A percentile compares a stretch with the other conserved stretches of the same genome.
Conservation (phyloP, 2,888 invertebrate genomes). For the Eristalinus sepulchralis region DNA sequence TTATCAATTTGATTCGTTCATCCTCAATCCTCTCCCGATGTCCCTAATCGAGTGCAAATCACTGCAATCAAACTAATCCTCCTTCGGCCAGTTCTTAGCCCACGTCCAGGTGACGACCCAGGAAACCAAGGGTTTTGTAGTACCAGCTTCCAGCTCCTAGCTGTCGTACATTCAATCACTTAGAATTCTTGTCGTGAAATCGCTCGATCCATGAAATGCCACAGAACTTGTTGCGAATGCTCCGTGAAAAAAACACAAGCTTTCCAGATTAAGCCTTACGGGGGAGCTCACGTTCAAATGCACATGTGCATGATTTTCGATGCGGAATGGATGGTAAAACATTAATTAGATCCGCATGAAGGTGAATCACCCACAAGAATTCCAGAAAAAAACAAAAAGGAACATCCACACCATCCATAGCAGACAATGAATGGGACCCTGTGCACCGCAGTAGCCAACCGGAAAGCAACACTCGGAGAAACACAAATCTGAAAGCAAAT, state of each 20-base stretch:
- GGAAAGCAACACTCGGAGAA: conserved; percentile 62
- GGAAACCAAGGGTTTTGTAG: too few relatives aligned
- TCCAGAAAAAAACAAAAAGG: neutral
- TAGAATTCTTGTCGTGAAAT: neutral
- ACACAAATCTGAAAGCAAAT: conserved; percentile 62
- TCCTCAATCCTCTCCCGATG: conserved; percentile 6
- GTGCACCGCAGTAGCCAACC: conserved; percentile 52
- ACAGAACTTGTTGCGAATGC: neutral
- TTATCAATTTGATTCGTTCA: conserved; percentile 15
- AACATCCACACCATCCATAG: neutral
- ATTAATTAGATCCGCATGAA: conserved; percentile 54
- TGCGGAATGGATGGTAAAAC: conserved; percentile 56
- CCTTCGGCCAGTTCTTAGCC: neutral
- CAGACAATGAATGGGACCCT: conserved; percentile 42
- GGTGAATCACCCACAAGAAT: conserved; percentile 15
- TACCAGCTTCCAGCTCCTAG: neutral
- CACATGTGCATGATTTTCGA: conserved; percentile 39
- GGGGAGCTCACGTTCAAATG: conserved; percentile 25
- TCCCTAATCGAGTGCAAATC: conserved; percentile 24
- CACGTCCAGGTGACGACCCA: neutral
- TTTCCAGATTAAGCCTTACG: neutral
- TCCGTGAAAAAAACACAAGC: neutral
- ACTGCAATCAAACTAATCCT: neutral
- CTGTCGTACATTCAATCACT: neutral
- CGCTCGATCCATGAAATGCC: neutral